phyloP scores from a whole-genome alignment of 2,113 vertebrate species.

The Motacilla tschutschensis region DNA sequence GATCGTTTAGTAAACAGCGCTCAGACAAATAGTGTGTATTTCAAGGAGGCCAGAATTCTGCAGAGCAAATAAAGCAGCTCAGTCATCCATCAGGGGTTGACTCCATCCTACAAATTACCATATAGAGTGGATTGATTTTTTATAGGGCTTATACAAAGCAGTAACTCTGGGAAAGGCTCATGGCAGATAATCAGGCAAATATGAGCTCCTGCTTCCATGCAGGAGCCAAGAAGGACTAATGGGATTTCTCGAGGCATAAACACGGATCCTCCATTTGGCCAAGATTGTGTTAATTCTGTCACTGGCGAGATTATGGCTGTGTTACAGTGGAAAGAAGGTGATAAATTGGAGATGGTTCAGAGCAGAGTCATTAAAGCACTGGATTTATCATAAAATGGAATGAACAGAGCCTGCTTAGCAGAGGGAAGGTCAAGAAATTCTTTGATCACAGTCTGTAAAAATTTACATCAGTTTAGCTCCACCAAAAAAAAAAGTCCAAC shows the following conservation, averaged over 20 bases:
- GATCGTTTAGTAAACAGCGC: not conserved
- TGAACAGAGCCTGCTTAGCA: not conserved
- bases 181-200: conserved; percentile 11
- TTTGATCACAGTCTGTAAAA: not conserved
- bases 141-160: not conserved
- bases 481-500: not conserved
- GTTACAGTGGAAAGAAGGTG: not conserved
- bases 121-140: conserved; percentile 20
- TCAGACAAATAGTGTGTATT: not conserved
- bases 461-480: not conserved
- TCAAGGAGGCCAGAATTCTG: not conserved
- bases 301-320: not conserved
- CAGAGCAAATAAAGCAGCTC: not conserved
- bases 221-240: not conserved
- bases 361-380: not conserved
- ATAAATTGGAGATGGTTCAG: not conserved
- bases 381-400: not conserved
- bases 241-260: conserved; percentile 16
- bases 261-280: not conserved
- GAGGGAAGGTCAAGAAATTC: not conserved
- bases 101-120: conserved; percentile 7
- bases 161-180: not conserved
- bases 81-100: not conserved
- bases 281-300: not conserved
- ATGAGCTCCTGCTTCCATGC: not conserved